Conservation (phyloP, 37 sponge, comb jelly and placozoan genomes). For the Ephydatia muelleri region DNA sequence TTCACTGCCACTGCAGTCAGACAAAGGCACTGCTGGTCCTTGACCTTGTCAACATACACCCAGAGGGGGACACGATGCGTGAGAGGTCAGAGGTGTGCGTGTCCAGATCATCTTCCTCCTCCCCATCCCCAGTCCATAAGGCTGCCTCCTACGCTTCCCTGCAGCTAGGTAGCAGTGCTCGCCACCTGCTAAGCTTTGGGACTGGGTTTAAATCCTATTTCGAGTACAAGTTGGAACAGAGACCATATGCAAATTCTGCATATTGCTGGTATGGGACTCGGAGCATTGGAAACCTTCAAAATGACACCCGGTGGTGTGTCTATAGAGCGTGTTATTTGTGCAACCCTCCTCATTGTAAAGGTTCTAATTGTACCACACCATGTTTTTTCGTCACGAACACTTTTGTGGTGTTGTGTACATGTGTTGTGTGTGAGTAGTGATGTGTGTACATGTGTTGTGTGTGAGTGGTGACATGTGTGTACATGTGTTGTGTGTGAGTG, state of each 20-base stretch:
- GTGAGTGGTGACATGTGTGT: too few species aligned
- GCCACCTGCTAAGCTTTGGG: constrained; percentile 42
- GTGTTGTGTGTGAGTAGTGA: too few species aligned
- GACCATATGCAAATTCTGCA: constrained; percentile 19
- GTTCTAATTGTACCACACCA: too few species aligned
- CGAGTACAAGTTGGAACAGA: constrained; percentile 31
- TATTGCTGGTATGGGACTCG: constrained; percentile 67
- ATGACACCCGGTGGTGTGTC: background rate
- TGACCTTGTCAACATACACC: background rate
- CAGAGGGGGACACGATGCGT: background rate
- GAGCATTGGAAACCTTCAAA: constrained; percentile 9
- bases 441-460: too few species aligned
- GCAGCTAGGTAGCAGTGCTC: background rate
- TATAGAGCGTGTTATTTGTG: background rate
- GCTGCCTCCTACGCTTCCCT: background rate
- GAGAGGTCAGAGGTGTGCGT: constrained; percentile 20
- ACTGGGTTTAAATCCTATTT: constrained; percentile 57
- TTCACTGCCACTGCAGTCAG: constrained; percentile 17
- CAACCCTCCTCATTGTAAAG: background rate
- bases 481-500: too few species aligned
- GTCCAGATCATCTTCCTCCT: constrained; percentile 9
- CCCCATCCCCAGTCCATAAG: constrained; percentile 10
- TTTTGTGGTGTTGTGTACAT: too few species aligned
- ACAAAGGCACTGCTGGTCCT: background rate
- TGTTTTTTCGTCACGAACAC: too few species aligned